Base-by-base conservation (phyloP, 2,113 vertebrate genomes). In the Epinephelus cyanopodus region DNA sequence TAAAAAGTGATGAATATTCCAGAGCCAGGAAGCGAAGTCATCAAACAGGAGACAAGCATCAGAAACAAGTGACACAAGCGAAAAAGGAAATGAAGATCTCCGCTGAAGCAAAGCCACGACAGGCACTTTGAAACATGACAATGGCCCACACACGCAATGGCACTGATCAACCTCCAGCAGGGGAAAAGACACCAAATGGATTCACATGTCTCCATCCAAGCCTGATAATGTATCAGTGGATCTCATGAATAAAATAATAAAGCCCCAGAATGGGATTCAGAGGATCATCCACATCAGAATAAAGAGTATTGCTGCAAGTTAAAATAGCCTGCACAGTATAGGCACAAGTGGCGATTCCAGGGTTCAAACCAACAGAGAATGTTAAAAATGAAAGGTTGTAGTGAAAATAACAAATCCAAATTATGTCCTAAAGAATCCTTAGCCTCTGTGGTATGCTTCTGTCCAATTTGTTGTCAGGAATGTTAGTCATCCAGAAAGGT, bases 221-320 rank as follows among this genome's bases (percentile, higher is more conserved):
- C 72, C 73, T 58, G 72, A 81, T 70, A 74, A 76, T 58, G 65
- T 79, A 86, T 87, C 82, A 56, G 83, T 78, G 60, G 25, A 85
- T 89, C 79, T 88, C 86, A 92, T 91, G 79, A 90, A 88, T 92
- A 81, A 90, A 83, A 87, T 81, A 90, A 87, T 70, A 77, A 48
- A 82, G 63, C 73, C 48, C 52, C 6, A 50, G 37, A 69, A 70
- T 47, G 65, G 75, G 67, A 86, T 77, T 71, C 39, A 58, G 73
- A 74, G 82, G 75, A 74, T 86, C 81, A 76, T 63, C 66, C 70
- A 53, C 58, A 77, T 72, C 60, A 50, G n/a, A 79, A 60, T 66
- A 56, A 79, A 73, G 47, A 48, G 54, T 19, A n/a, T 21, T 39
- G 15, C 65, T 23, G 62, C n/a, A 67, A 77, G 63, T 83, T 84